Base-by-base conservation (phyloP, 2,888 invertebrate species). In the Quadroppia sp. region DNA sequence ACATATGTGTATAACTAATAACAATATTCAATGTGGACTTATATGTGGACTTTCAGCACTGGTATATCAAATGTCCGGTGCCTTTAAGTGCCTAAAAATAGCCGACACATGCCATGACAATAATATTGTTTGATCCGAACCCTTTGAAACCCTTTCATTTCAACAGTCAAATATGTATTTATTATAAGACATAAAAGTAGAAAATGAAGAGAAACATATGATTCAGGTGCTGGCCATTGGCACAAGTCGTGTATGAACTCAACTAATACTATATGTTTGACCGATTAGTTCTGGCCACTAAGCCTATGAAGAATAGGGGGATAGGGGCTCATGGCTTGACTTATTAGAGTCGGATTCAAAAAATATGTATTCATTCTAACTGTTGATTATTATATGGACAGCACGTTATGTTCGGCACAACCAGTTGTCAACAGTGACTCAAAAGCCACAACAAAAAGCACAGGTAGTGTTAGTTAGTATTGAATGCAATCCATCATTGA, bases 211-310 rank as follows among this genome's bases (percentile, higher is more conserved):
- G 9, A 36, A 36, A 36, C 36, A 36, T 36, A 36, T 4, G 36
- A 36, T 36, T 36, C 36, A 36, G 36, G 36, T 36, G 36, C 36
- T 36, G 36, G 36, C 9, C 36, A 36, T 36, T 9, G 36, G 36
- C 36, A 36, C 36, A 36, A 36, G 36, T 7, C 4, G 36, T 36
- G 36, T 36, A 7, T 36, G 36, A 36, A 36, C 36, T 36, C 36
- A 36, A 9, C 6, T 36, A n/a, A n/a, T n/a, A n/a, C 36, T 36
- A 56, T 56, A 23, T 25, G 53, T 56, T 48, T 56, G 56, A 56
- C 56, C 56, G 56, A 56, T 56, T 56, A 56, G 56, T 56, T 56
- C 7, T 56, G 56, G 56, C 56, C 23, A 56, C 56, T 56, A 56
- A 56, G 23, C 56, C 23, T 56, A 56, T 56, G 56, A 56, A 25